Evolutionary conservation across 2,888 invertebrate species (phyloP).

Genomic region (Hypomecis atomaria): DNA sequence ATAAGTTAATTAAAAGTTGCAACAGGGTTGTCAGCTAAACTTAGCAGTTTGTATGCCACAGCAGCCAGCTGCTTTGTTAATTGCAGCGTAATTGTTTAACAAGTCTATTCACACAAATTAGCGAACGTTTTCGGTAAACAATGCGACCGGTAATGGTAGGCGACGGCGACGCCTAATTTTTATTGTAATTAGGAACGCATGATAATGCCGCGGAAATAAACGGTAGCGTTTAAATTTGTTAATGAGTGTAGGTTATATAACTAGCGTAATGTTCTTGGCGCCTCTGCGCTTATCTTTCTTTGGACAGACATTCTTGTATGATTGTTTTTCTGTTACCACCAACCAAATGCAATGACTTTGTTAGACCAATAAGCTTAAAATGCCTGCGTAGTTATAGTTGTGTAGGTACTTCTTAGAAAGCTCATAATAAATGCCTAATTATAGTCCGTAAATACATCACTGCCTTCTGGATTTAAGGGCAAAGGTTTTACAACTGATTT

Average conservation of each 20-base stretch:
- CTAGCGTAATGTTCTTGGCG: not conserved
- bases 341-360: no score
- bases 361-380: no score
- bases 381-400: no score
- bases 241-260: not conserved
- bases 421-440: no score
- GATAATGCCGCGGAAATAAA: not conserved
- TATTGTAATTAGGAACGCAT: slow-evolving; percentile 19
- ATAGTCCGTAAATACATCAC: no score
- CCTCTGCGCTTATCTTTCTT: no score
- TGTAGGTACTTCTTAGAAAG: no score
- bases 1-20: not conserved
- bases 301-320: no score
- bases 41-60: slow-evolving; percentile 14
- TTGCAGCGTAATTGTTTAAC: slow-evolving; percentile 34
- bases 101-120: slow-evolving; percentile 37
- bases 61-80: slow-evolving; percentile 17
- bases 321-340: no score
- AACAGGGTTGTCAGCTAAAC: not conserved
- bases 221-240: not conserved
- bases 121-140: slow-evolving; percentile 29
- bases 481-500: no score
- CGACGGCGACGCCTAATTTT: slow-evolving; percentile 23
- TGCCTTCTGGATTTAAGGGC: no score
- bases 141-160: slow-evolving; percentile 18